A percentile compares a stretch with the other conserved stretches of the same genome.
These are phyloP conservation scores for Tipula vernalis DNA, from an alignment of 2,888 invertebrate genomes.

Conservation along the genomic window DNA sequence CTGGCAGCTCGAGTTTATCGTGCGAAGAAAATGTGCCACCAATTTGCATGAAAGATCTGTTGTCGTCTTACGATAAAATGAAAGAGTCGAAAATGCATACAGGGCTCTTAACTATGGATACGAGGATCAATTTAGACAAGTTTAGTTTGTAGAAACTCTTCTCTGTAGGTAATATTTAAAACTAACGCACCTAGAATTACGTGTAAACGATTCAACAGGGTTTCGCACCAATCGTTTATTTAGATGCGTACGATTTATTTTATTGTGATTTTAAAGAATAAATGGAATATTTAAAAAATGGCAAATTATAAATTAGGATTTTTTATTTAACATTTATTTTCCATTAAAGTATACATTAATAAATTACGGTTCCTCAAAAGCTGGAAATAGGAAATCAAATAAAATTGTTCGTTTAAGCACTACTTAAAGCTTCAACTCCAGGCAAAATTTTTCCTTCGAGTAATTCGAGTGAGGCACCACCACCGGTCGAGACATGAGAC, in stretches of 20 bases:
- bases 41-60: conserved; percentile 74
- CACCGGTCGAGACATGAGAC: conserved; percentile 87
- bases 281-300: neutral
- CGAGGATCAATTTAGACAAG: neutral
- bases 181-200: neutral
- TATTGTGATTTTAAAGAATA: neutral
- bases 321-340: neutral
- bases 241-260: neutral
- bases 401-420: neutral
- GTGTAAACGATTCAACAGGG: neutral
- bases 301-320: neutral
- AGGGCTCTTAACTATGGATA: conserved; percentile 12
- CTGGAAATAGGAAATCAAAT: neutral
- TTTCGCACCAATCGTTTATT: neutral
- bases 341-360: neutral
- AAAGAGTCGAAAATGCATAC: conserved; percentile 56
- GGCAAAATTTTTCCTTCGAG: conserved; percentile 83
- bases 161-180: neutral
- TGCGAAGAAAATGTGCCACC: conserved; percentile 54
- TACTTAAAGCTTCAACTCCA: conserved; percentile 65
- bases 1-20: neutral
- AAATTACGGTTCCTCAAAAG: neutral
- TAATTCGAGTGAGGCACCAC: conserved; percentile 82
- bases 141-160: neutral
- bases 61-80: conserved; percentile 56